phyloP scores from a whole-genome alignment of 2,797 vertebrate species.

The Syncerus caffer region DNA sequence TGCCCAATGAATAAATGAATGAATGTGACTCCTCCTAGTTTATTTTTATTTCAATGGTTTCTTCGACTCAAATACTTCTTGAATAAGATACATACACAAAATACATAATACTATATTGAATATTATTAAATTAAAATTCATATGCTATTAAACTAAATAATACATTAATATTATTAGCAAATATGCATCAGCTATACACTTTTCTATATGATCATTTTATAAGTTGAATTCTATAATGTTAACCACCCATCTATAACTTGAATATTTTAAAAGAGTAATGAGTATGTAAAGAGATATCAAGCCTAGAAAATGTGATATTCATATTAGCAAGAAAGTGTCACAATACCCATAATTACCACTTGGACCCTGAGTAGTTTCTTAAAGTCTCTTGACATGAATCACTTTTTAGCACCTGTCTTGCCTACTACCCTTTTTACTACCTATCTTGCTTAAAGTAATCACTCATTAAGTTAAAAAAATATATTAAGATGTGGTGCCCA shows the following conservation, averaged over 20 bases:
- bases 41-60: conserved; percentile 3
- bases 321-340: background rate
- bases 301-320: conserved; percentile 20
- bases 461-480: conserved; percentile 11
- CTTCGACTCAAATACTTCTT: background rate
- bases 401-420: background rate
- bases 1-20: background rate
- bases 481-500: background rate
- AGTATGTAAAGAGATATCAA: background rate
- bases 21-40: background rate
- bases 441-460: background rate
- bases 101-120: background rate
- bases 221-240: background rate
- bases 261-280: background rate
- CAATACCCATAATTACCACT: background rate
- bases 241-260: background rate
- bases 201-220: background rate
- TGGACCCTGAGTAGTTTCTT: background rate
- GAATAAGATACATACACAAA: background rate
- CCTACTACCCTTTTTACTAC: background rate
- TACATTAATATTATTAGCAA: background rate
- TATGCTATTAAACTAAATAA: conserved; percentile 22
- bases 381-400: background rate
- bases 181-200: background rate
- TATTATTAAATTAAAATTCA: conserved; percentile 9